Percentiles rank a stretch among this genome's conserved stretches.
Conservation (phyloP, 2,113 vertebrate species). For the Laticauda colubrina region DNA sequence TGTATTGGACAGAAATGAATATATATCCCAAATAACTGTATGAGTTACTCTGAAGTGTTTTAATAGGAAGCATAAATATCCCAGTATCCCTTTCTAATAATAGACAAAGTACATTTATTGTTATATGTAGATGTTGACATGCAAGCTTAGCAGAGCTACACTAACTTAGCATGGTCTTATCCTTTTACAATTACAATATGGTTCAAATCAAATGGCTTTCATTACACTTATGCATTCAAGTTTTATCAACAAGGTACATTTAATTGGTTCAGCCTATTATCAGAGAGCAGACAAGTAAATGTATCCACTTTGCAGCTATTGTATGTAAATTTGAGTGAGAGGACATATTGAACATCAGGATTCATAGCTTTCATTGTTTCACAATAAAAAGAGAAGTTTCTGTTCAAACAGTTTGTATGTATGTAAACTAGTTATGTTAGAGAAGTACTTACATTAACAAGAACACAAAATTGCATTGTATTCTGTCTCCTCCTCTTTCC, state of each 20-base stretch:
- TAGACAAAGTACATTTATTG: neutral
- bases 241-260: neutral
- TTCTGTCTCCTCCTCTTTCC: neutral
- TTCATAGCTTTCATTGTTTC: neutral
- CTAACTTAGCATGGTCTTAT: neutral
- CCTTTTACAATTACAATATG: neutral
- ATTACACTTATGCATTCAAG: neutral
- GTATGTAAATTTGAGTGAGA: neutral
- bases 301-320: neutral
- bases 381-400: neutral
- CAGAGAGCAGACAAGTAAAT: neutral
- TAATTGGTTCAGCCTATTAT: neutral
- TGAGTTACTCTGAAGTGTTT: neutral
- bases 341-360: neutral
- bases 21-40: neutral
- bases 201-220: slow-evolving; percentile 2
- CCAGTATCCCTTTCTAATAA: neutral
- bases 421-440: neutral
- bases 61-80: neutral
- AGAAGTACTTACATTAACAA: neutral
- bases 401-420: neutral
- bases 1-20: neutral
- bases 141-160: neutral
- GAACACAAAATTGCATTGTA: neutral
- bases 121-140: neutral